Evolutionary conservation across 2,888 invertebrate genomes (phyloP), one percentile per base, ranked within the genome.

Genomic region (Lissonota sp.): DNA sequence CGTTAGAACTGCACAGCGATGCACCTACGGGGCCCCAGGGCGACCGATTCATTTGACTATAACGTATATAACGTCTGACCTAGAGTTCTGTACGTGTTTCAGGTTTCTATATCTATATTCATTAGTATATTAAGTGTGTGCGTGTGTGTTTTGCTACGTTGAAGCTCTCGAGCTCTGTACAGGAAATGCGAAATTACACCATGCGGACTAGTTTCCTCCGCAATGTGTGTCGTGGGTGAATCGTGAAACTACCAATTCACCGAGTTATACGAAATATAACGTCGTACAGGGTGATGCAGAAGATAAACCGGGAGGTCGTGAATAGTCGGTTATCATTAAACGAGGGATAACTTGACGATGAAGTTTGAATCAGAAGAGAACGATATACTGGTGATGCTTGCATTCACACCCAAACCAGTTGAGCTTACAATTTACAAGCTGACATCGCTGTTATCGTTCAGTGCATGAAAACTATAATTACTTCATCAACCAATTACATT

Each of bases 31-130:
- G 26, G 73, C 74, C 70, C 73, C 71, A 62, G 72, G 53, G 73
- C 69, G 83, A 75, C 72, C 75, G 83, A 84, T 85, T 82, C 80
- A 84, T 84, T 79, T 80, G 77, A 72, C 79, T 67, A 69, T 75
- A 79, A 75, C 66, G 69, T 78, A 67, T 26, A 26, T 69, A 76
- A 64, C 64, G 63, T 53, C 73, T 62, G 10, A 62, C 51, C 71
- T 67, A 66, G 60, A 53, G 26, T 66, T 53, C 53, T 14, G 53
- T 53, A 6, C 14, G 3, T 26, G 26, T 26, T 26, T 26, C 26
- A 26, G 3, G 1, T 2, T 26, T 2, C 26, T 26, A 26, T 26
- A 26, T 26, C 26, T 26, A 3, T 26, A 26, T 26, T 26, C 26
- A 26, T 26, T 1, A 26, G 3, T 1, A 26, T 26, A 26, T 55